Conservation (phyloP, 2,113 vertebrate species). For the Psophia crepitans region DNA sequence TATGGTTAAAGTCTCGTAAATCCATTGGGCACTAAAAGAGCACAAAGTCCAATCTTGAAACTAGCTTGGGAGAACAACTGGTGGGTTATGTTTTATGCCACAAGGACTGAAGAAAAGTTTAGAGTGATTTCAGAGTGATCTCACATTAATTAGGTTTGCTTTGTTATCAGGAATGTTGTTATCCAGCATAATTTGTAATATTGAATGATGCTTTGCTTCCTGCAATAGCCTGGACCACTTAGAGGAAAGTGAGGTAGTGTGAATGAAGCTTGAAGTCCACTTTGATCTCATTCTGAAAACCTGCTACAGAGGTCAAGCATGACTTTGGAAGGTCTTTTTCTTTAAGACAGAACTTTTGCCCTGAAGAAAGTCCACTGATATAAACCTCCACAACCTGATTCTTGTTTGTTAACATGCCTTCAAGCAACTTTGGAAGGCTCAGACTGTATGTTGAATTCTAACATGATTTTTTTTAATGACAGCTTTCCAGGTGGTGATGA, state of each 20-base stretch:
- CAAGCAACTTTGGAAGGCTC: not conserved
- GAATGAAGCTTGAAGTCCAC: not conserved
- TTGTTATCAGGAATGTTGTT: not conserved
- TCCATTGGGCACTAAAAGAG: not conserved
- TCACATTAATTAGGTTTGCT: not conserved
- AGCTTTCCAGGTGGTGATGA: conserved; percentile 48
- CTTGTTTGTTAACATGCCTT: not conserved
- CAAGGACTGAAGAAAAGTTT: not conserved
- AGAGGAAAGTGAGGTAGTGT: not conserved
- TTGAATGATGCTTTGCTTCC: not conserved
- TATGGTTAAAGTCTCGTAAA: not conserved
- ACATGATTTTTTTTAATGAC: not conserved
- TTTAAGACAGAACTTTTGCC: not conserved
- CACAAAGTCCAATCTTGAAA: not conserved
- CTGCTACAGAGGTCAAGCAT: not conserved
- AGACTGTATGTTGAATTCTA: not conserved
- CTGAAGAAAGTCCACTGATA: not conserved
- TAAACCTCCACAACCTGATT: not conserved
- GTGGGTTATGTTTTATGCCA: not conserved
- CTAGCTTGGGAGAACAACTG: not conserved
- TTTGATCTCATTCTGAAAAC: not conserved
- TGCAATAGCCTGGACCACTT: not conserved
- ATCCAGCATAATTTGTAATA: not conserved
- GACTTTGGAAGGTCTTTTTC: not conserved
- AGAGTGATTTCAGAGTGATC: not conserved